These are phyloP conservation scores for Etheostoma cragini DNA, from an alignment of 2,113 vertebrate genomes.

Conservation along the genomic window DNA sequence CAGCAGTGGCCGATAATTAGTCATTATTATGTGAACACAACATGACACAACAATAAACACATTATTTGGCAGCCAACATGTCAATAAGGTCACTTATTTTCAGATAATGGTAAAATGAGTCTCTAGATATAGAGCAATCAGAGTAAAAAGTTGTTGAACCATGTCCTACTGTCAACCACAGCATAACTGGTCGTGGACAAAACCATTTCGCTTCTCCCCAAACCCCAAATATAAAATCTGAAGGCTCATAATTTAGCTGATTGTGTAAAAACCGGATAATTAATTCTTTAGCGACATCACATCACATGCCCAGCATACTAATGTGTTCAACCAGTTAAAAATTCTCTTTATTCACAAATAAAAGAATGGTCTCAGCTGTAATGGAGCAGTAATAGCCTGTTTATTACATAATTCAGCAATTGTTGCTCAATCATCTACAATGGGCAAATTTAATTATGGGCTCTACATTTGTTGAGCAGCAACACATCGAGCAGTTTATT, in stretches of 20 bases:
- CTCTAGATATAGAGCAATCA: slow-evolving; percentile 14
- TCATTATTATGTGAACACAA: background rate
- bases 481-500: slow-evolving; percentile 48
- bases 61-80: background rate
- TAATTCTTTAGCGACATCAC: slow-evolving; percentile 43
- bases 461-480: slow-evolving; percentile 20
- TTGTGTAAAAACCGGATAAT: slow-evolving; percentile 42
- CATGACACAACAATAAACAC: background rate
- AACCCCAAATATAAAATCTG: slow-evolving; percentile 1
- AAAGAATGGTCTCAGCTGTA: slow-evolving; percentile 21
- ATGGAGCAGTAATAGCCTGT: slow-evolving; percentile 38
- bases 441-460: slow-evolving; percentile 51
- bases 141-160: slow-evolving; percentile 8
- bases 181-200: background rate
- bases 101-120: slow-evolving; percentile 17
- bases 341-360: slow-evolving; percentile 51
- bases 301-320: slow-evolving; percentile 26
- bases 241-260: slow-evolving; percentile 40
- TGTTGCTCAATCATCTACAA: slow-evolving; percentile 28
- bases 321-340: slow-evolving; percentile 43
- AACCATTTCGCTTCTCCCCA: background rate
- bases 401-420: slow-evolving; percentile 40
- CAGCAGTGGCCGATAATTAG: background rate
- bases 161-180: background rate
- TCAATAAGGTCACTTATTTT: background rate